These are phyloP conservation scores for Pseudolycoriella hygida DNA, from an alignment of 2,888 invertebrate genomes.

Conservation along the genomic window DNA sequence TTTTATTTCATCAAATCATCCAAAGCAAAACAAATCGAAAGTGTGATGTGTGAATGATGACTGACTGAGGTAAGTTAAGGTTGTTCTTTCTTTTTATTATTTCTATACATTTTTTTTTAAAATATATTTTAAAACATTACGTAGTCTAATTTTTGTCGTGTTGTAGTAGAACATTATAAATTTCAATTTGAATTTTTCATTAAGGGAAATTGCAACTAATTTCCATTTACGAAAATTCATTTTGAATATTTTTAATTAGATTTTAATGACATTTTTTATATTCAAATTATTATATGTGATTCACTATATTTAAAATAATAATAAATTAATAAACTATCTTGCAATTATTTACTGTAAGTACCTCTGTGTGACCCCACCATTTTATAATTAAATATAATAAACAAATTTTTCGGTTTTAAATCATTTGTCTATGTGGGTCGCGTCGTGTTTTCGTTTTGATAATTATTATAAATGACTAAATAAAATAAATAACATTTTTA, in stretches of 20 bases:
- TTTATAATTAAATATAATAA: not conserved
- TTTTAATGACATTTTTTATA: too few species aligned
- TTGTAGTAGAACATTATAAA: too few species aligned
- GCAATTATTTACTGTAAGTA: conserved; percentile 6
- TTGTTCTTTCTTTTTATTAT: not conserved
- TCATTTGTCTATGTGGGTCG: not conserved
- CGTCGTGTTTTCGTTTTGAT: conserved; percentile 1
- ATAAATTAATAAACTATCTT: not conserved
- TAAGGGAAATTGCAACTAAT: too few species aligned
- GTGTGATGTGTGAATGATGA: conserved; percentile 6
- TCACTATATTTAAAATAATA: not conserved
- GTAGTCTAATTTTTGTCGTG: too few species aligned
- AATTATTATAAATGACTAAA: too few species aligned
- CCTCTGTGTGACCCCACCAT: conserved; percentile 5
- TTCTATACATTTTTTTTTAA: not conserved
- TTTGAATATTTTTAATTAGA: too few species aligned
- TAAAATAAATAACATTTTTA: too few species aligned
- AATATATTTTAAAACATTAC: too few species aligned
- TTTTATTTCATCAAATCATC: not conserved
- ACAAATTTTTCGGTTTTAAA: too few species aligned
- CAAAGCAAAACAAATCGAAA: conserved; percentile 2
- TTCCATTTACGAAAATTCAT: too few species aligned
- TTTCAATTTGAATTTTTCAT: too few species aligned
- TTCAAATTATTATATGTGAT: conserved; percentile 1
- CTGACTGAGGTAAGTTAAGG: not conserved